These are phyloP conservation scores for Poicephalus meyeri DNA, from an alignment of 2,113 vertebrate genomes.

Conservation along the genomic window DNA sequence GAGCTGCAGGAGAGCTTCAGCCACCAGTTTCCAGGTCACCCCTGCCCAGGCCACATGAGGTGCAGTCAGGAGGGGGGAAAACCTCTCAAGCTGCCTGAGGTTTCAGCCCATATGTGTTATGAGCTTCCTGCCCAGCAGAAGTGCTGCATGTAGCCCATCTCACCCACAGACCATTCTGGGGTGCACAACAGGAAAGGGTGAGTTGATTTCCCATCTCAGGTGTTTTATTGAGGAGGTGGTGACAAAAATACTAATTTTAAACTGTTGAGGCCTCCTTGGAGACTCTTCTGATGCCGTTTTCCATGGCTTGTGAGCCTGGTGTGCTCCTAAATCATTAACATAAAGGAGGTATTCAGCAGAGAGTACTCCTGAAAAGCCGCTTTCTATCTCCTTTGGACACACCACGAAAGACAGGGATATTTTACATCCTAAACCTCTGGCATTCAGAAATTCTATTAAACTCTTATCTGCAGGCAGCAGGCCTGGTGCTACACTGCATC, in stretches of 20 bases:
- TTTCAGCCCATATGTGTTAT: background rate
- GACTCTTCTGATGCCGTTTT: conserved; percentile 19
- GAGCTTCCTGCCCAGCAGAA: background rate
- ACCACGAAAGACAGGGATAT: conserved; percentile 82
- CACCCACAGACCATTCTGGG: background rate
- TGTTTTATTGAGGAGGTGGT: background rate
- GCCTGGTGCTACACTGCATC: conserved; percentile 79
- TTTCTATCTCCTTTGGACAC: conserved; percentile 89
- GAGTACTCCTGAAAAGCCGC: conserved; percentile 87
- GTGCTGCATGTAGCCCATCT: background rate
- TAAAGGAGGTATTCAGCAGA: conserved; percentile 86
- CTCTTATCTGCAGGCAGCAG: conserved; percentile 94
- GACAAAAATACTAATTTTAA: background rate
- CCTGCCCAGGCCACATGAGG: accelerated
- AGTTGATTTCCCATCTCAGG: background rate
- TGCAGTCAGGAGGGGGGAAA: background rate
- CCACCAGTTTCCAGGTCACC: background rate
- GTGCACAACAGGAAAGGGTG: background rate
- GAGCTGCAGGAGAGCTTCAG: background rate
- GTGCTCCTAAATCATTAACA: conserved; percentile 79
- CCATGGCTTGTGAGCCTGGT: conserved; percentile 57
- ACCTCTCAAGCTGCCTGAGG: background rate
- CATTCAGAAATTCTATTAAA: conserved; percentile 97
- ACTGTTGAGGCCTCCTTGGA: background rate
- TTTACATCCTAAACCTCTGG: conserved; percentile 91